Evolutionary conservation across 2,888 invertebrate species (phyloP), one percentile per base, ranked within the genome.

Genomic region (Mamestra brassicae): DNA sequence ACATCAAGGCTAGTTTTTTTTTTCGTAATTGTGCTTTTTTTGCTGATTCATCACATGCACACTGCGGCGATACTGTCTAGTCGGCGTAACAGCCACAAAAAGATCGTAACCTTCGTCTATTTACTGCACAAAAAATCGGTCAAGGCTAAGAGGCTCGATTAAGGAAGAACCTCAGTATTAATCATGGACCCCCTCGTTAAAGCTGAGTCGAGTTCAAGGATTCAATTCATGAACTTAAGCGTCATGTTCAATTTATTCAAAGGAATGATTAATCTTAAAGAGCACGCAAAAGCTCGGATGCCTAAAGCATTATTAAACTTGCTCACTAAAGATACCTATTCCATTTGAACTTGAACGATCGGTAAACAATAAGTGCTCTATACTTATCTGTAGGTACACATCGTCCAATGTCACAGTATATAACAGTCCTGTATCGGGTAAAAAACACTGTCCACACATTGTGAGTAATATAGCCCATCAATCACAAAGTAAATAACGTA

Each of bases 311-410:
- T 69, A 42, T 66, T 26, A 50, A 73, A 68, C 72, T 60, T 47
- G 7, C 57, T 65, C 57, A 71, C 47, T 61, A 63, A 69, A 47
- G 6, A 79, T 76, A 79, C 54, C 63, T 70, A 76, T 61, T 69
- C 38, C 54, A 55, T 79, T 67, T 82, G 76, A 82, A 82, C 79
- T 81, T 81, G 81, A 81, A 81, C 62, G 77, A 38, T 73, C 69
- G n/a, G 54, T 71, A 79, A 66, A 79, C 71, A 76, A 52, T 68
- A 68, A 50, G 50, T 52, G 13, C 67, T 74, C 66, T 66, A 58
- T 57, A 62, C 58, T 60, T 73, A 60, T 70, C 58, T 67, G 61
- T 71, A 74, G 47, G 58, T 58, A 58, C 52, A 64, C 54, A 74
- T n/a, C 64, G 58, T 81, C 42, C 74, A 74, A 67, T 73, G 76